Evolutionary conservation across 2,797 vertebrate genomes (phyloP).

Genomic region (Rhinogobio ventralis): DNA sequence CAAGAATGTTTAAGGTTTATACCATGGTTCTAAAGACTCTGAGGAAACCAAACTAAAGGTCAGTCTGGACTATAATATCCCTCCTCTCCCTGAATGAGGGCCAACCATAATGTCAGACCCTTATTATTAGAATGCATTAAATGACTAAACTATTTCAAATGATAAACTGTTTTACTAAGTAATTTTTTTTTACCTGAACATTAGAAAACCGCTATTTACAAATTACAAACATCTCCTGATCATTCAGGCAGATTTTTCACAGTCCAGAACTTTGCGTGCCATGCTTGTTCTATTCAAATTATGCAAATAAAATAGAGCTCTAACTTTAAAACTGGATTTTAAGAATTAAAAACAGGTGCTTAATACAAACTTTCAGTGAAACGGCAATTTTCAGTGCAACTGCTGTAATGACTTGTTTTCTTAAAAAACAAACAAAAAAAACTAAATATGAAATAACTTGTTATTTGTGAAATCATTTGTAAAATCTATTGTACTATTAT

Average conservation of each 20-base stretch:
- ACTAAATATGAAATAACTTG: not conserved
- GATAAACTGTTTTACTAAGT: constrained; percentile 1
- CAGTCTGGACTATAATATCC: constrained; percentile 14
- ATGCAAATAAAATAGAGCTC: constrained; percentile 4
- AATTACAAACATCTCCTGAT: not conserved
- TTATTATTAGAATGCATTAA: constrained; percentile 40
- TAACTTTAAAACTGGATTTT: not conserved
- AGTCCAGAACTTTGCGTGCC: not conserved
- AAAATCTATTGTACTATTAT: not conserved
- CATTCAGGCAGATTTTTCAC: not conserved
- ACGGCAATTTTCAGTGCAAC: not conserved
- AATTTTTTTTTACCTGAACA: not conserved
- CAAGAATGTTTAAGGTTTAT: constrained; percentile 1
- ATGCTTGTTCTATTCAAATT: constrained; percentile 11
- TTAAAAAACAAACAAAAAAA: too few relatives aligned
- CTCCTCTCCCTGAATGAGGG: constrained; percentile 20
- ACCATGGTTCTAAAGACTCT: not conserved
- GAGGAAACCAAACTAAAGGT: constrained; percentile 12
- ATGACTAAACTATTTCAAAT: constrained; percentile 17
- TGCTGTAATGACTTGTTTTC: not conserved
- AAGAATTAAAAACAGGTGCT: not conserved
- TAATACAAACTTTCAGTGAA: not conserved
- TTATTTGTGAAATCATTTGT: not conserved
- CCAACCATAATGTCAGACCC: constrained; percentile 12
- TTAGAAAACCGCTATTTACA: not conserved